Conservation (phyloP, 2,113 vertebrate genomes). For the Lepisosteus oculatus region DNA sequence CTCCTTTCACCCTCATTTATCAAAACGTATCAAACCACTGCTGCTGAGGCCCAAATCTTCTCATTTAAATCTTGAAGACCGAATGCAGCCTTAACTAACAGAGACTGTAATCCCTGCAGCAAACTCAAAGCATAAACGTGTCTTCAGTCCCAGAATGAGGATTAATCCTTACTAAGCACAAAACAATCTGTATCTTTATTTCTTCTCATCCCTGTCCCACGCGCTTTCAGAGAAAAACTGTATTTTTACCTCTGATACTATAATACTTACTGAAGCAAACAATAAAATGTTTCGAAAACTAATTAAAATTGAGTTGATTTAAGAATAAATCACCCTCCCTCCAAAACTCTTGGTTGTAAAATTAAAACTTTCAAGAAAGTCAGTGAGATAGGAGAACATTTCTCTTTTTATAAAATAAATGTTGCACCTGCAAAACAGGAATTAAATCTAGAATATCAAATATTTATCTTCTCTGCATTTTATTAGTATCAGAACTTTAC, state of each 20-base stretch:
- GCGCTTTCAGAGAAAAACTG: background rate
- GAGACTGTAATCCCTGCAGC: background rate
- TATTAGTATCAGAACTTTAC: no score
- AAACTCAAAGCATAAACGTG: background rate
- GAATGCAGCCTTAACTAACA: background rate
- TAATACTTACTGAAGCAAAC: background rate
- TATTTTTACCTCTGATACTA: background rate
- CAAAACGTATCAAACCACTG: no score
- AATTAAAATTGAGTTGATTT: background rate
- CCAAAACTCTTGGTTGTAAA: background rate
- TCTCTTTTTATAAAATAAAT: no score
- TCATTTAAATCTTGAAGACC: background rate
- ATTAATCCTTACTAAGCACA: conserved; percentile 5
- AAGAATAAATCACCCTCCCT: background rate
- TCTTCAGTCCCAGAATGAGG: background rate
- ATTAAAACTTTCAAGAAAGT: background rate
- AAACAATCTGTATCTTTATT: conserved; percentile 12
- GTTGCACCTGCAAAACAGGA: no score
- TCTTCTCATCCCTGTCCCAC: background rate
- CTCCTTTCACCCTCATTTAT: no score
- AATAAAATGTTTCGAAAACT: background rate
- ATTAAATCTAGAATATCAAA: no score
- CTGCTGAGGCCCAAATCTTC: no score
- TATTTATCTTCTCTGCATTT: no score
- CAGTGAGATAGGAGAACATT: no score